Conservation (phyloP, 2,113 vertebrate genomes). For the Myotis lucifugus region DNA sequence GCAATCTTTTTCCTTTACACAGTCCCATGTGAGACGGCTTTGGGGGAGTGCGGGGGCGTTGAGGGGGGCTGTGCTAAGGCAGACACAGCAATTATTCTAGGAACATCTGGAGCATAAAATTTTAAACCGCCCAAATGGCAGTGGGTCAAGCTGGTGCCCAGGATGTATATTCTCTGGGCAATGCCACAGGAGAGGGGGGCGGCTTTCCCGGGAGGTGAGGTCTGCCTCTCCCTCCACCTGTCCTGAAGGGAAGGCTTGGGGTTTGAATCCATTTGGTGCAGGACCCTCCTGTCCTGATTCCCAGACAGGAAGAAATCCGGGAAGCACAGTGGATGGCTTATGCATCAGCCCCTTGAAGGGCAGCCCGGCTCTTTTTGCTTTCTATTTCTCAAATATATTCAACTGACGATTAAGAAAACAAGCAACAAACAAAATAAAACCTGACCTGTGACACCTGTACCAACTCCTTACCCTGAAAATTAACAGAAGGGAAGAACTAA, state of each 20-base stretch:
- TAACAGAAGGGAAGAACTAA: background rate
- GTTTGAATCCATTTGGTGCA: background rate
- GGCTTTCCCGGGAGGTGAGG: background rate
- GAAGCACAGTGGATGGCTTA: background rate
- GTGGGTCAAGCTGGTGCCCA: background rate
- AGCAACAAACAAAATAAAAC: too few relatives aligned
- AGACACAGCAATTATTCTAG: conserved; percentile 9
- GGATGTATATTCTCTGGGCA: background rate
- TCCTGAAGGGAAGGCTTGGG: background rate
- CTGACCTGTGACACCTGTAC: background rate
- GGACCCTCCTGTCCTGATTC: background rate
- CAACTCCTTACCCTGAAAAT: background rate
- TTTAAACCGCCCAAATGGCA: background rate
- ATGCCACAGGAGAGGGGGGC: background rate
- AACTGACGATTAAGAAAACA: background rate
- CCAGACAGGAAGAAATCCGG: background rate
- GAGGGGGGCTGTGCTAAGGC: background rate
- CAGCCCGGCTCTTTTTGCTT: background rate
- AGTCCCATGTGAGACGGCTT: background rate
- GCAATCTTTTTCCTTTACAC: background rate
- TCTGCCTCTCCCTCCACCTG: background rate
- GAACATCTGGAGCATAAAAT: conserved; percentile 54
- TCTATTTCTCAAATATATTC: background rate
- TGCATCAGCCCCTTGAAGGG: too few relatives aligned
- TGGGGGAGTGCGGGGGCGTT: background rate